These are phyloP conservation scores for Phaethon lepturus DNA, from an alignment of 2,113 vertebrate genomes.

Conservation along the genomic window DNA sequence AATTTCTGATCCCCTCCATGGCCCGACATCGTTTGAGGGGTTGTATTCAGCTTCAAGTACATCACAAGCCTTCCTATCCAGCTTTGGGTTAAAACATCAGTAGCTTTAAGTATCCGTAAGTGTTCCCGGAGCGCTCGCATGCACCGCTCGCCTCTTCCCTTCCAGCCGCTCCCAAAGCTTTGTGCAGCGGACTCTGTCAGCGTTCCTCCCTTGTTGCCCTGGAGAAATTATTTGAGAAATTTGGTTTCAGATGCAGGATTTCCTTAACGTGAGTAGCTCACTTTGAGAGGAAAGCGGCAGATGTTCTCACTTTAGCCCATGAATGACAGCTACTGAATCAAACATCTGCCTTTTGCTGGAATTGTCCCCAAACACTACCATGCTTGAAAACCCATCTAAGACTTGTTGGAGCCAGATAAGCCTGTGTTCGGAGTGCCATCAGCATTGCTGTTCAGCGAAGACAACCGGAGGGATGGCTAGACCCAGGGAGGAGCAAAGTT, in stretches of 20 bases:
- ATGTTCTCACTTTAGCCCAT: not conserved
- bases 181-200: fast-evolving
- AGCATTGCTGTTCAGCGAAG: fast-evolving
- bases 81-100: not conserved
- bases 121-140: fast-evolving
- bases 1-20: not conserved
- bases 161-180: not conserved
- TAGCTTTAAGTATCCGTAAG: not conserved
- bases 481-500: too few relatives aligned
- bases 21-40: not conserved
- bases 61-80: not conserved
- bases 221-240: not conserved
- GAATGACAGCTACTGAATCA: not conserved
- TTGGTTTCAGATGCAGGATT: not conserved
- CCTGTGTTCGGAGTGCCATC: fast-evolving
- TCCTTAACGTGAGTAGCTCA: fast-evolving
- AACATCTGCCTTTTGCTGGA: conserved; percentile 6
- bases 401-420: not conserved
- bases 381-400: not conserved
- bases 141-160: not conserved
- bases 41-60: not conserved
- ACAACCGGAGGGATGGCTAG: not conserved
- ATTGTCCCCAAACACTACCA: not conserved
- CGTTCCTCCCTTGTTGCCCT: fast-evolving
- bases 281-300: not conserved